These are phyloP conservation scores for Mesorhabditis spiculigera DNA, from an alignment of 2,888 invertebrate genomes.

Conservation along the genomic window DNA sequence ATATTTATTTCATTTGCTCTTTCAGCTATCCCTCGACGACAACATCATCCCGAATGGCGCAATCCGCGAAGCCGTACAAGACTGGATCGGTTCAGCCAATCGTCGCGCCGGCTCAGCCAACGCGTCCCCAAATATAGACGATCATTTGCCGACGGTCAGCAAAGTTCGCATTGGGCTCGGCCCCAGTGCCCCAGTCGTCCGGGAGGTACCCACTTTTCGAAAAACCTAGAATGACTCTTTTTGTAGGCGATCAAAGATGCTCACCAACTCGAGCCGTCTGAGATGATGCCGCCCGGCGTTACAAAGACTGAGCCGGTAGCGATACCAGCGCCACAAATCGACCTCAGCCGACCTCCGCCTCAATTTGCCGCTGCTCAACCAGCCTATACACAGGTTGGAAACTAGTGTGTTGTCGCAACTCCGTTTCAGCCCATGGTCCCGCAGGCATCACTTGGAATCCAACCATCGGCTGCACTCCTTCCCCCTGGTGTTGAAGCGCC, in stretches of 20 bases:
- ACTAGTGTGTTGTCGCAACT: no score
- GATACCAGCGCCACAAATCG: not conserved
- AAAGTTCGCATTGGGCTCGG: constrained; percentile 9
- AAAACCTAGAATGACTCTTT: not conserved
- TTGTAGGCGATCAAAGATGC: not conserved
- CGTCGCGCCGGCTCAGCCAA: not conserved
- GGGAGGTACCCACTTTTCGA: no score
- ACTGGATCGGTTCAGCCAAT: constrained; percentile 24
- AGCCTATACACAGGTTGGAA: no score
- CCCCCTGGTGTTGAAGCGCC: not conserved
- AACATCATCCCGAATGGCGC: constrained; percentile 46
- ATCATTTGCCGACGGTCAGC: not conserved
- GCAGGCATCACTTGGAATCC: not conserved
- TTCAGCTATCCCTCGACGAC: constrained; percentile 36
- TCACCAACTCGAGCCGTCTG: not conserved
- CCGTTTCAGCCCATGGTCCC: no score
- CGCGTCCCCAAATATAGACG: constrained; percentile 5
- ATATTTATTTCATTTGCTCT: not conserved
- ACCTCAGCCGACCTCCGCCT: not conserved
- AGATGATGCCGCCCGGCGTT: not conserved
- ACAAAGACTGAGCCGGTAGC: no score
- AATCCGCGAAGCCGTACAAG: constrained; percentile 42
- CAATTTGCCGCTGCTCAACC: not conserved
- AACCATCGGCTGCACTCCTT: not conserved
- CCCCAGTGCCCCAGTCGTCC: not conserved